phyloP scores from a whole-genome alignment of 2,113 vertebrate genomes.

The Zosterops pallidus region DNA sequence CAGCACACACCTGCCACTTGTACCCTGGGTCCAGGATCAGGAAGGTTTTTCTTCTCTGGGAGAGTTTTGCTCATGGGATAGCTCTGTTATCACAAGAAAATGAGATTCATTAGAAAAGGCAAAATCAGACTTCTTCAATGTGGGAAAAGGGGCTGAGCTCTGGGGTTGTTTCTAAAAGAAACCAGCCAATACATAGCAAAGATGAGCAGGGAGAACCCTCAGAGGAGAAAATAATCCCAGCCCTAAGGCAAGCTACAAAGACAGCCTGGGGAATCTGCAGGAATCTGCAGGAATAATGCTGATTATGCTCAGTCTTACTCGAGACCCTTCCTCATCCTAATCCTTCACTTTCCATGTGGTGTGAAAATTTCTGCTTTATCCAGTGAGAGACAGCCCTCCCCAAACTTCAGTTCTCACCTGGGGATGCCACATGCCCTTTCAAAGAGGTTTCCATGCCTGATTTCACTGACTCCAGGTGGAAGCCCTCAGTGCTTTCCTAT shows the following conservation, averaged over 20 bases:
- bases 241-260: not conserved
- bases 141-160: not conserved
- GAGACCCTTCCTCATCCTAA: not conserved
- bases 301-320: not conserved
- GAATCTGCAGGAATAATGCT: not conserved
- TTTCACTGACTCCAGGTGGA: not conserved
- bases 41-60: not conserved
- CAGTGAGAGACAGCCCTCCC: not conserved
- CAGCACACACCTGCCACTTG: not conserved
- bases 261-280: not conserved
- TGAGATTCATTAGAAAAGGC: not conserved
- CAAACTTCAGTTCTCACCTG: not conserved
- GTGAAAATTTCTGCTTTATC: not conserved
- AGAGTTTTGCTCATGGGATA: not conserved
- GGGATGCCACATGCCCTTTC: not conserved
- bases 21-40: not conserved
- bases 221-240: not conserved
- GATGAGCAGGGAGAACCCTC: not conserved
- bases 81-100: not conserved
- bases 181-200: not conserved
- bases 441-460: not conserved
- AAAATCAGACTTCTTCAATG: not conserved
- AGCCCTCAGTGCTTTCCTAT: accelerated
- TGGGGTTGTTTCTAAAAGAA: not conserved
- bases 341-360: not conserved